Evolutionary conservation across 2,888 invertebrate species (phyloP), one percentile per base, ranked within the genome.

Genomic region (Drosophila hamatofila): DNA sequence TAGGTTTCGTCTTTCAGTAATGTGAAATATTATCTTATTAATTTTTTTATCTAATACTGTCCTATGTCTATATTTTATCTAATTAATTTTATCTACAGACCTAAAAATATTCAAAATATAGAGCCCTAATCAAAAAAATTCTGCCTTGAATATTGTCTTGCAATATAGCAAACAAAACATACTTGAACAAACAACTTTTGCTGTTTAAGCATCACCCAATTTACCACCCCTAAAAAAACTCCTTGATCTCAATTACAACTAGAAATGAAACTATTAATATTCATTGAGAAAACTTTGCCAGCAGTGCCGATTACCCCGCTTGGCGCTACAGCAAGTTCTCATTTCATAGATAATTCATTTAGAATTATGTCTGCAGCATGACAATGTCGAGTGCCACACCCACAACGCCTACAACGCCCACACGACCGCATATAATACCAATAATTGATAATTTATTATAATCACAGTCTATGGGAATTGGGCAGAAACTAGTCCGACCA

Each of bases 391-490:
- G 27, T 41, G 78, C 33, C 71, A 82, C 84, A 73, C 87, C 78
- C 80, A 66, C 39, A 48, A 39, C 56, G 57, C 65, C 68, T 65
- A 62, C 52, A 59, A 51, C 37, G 37, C 39, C 66, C 68, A 60
- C 51, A 59, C 56, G 61, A 72, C 57, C 68, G 59, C 67, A 70
- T 82, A 84, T 84, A 84, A 84, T 83, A 61, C 77, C 86, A 72
- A 90, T 86, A 90, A 86, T 89, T 90, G 86, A 86, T 86, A 86
- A 86, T 86, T 86, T 86, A 86, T 86, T 86, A 86, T 86, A 88
- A 86, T 86, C 90, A 88, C 75, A 71, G 76, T 39, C 63, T 55
- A 51, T 60, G 69, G 77, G 72, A 60, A 77, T 60, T 63, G 77
- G 48, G 18, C 41, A 39, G 23, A 25, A 49, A 42, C 51, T 56